A percentile compares a stretch with the other conserved stretches of the same genome.
Conservation (phyloP, 2,113 vertebrate genomes). For the Agelaius tricolor region DNA sequence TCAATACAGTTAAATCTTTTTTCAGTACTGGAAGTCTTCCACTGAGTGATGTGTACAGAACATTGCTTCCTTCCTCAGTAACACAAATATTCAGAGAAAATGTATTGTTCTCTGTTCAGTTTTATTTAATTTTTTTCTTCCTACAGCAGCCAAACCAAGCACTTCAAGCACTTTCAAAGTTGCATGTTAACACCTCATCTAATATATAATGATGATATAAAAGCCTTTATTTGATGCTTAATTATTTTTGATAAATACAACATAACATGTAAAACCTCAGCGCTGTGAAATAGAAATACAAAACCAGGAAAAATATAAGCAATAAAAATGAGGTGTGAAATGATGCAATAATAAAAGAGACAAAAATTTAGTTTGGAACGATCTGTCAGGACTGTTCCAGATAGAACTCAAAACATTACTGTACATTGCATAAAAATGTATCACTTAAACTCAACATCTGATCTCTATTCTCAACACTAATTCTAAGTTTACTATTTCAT, state of each 20-base stretch:
- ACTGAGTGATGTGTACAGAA: slow-evolving; percentile 9
- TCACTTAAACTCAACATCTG: neutral
- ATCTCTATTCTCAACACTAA: neutral
- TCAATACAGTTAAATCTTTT: slow-evolving; percentile 6
- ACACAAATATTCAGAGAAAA: slow-evolving; percentile 24
- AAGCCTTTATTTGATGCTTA: neutral
- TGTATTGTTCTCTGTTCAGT: neutral
- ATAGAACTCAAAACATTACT: neutral
- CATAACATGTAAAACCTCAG: neutral
- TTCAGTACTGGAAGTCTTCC: slow-evolving; percentile 11
- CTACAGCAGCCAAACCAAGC: neutral
- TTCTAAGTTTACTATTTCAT: neutral
- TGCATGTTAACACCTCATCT: neutral
- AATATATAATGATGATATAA: neutral
- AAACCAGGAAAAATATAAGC: neutral
- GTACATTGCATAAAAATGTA: neutral
- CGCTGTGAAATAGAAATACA: neutral
- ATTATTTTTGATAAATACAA: slow-evolving; percentile 10
- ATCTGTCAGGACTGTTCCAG: slow-evolving; percentile 19
- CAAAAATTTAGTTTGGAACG: slow-evolving; percentile 18
- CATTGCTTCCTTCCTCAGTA: neutral
- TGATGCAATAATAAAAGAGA: neutral
- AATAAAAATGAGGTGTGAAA: neutral
- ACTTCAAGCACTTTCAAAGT: neutral
- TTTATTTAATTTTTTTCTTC: slow-evolving; percentile 40